Base-by-base conservation (phyloP, 2,113 vertebrate genomes). In the Panthera tigris region DNA sequence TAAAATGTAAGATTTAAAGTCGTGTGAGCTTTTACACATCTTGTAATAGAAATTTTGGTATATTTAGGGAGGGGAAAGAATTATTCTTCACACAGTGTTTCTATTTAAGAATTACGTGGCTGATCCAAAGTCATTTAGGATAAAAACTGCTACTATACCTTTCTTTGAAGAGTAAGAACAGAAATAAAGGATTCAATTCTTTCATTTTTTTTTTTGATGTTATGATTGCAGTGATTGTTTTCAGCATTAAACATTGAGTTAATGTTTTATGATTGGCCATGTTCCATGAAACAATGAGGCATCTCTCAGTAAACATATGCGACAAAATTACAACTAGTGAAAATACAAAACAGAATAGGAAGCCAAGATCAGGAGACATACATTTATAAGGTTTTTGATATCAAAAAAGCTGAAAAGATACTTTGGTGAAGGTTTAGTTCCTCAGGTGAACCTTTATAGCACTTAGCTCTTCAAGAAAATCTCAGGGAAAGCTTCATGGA, bases 121-220 rank as follows among this genome's bases (percentile, higher is more conserved):
- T 48, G 85, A 89, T 91, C 91, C 52, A 87, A 50, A 94, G 87
- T 93, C 10, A 92, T 82, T 91, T 66, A 45, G 3, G 31, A 18
- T 50, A 69, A 87, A 95, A 95, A 7, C 39, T 80, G 41, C 57
- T 89, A 39, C 31, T 27, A 69, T 69, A 13, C 29, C 29, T 78
- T 93, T 82, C 52, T 89, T 89, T 94, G 61, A 11, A 95, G 50
- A 97, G 29, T 74, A 93, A 84, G 74, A 81, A n/a, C 48, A 81
- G 23, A 87, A 97, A 55, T 94, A 61, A 71, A 85, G 25, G 2
- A 11, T 15, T 90, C 27, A 9, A 14, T 13, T 52, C 57, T 36
- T 23, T 33, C 39, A 29, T 55, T 39, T 8, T 36, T 45, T 68
- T 27, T 78, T 84, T 79, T 25, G 13, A 73, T 84, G 16, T 84